Conservation (phyloP, 1,140 invertebrate species). For the Bicyclus anynana region DNA sequence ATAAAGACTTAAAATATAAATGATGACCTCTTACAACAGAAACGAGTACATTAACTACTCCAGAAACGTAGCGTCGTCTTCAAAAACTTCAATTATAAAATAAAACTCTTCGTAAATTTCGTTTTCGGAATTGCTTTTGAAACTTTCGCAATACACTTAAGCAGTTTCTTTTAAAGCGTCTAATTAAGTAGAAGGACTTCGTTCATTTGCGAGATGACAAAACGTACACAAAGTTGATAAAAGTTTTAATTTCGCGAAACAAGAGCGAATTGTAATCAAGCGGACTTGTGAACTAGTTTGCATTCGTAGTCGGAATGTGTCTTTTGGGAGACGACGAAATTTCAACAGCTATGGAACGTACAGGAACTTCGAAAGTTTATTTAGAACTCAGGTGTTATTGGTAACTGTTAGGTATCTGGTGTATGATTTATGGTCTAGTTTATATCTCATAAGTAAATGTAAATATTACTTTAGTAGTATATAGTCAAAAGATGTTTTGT, state of each 20-base stretch:
- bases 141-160: conserved; percentile 6
- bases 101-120: not conserved
- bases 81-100: not conserved
- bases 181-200: conserved; percentile 11
- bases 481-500: no score
- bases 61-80: not conserved
- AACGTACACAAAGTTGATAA: conserved; percentile 12
- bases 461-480: no score
- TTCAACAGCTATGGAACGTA: conserved; percentile 23
- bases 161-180: not conserved
- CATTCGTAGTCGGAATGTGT: conserved; percentile 29
- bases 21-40: no score
- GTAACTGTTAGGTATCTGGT: not conserved
- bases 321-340: conserved; percentile 20
- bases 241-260: conserved; percentile 34
- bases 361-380: conserved; percentile 15
- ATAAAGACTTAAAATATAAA: no score
- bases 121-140: not conserved
- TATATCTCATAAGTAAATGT: no score
- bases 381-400: conserved; percentile 7
- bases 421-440: not conserved
- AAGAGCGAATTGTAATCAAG: conserved; percentile 27
- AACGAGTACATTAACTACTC: not conserved
- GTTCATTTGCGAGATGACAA: conserved; percentile 14
- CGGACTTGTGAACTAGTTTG: conserved; percentile 28